phyloP scores from a whole-genome alignment of 2,113 vertebrate genomes.

The Colius striatus region DNA sequence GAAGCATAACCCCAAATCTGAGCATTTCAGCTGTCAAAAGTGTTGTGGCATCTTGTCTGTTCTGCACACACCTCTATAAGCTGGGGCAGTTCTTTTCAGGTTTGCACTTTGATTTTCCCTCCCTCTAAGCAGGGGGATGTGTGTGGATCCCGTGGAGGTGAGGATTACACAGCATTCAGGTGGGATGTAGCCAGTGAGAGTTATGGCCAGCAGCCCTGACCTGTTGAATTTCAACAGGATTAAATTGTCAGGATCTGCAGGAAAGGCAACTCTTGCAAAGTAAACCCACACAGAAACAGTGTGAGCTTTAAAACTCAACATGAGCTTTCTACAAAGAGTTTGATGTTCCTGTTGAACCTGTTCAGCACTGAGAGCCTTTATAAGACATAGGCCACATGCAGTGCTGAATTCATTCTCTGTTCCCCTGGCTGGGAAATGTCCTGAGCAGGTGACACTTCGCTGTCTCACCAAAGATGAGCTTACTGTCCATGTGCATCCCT shows the following conservation, averaged over 20 bases:
- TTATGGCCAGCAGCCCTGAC: neutral
- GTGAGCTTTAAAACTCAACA: neutral
- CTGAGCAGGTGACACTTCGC: neutral
- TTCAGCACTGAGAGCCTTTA: neutral
- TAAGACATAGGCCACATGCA: neutral
- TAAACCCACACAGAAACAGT: neutral
- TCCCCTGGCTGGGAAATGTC: neutral
- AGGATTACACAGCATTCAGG: neutral
- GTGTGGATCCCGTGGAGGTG: fast-evolving
- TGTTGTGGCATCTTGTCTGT: neutral
- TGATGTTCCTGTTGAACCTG: neutral
- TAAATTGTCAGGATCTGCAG: neutral
- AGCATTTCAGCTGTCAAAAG: neutral
- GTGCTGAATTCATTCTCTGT: neutral
- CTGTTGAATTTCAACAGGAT: neutral
- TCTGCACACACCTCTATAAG: neutral
- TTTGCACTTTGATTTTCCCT: neutral
- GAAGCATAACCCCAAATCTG: neutral
- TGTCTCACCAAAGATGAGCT: neutral
- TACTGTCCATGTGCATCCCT: neutral
- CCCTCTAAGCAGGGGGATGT: neutral
- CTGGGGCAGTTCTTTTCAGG: neutral
- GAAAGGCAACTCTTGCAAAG: neutral
- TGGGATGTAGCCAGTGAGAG: neutral
- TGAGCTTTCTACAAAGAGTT: neutral